Evolutionary conservation across 2,888 invertebrate genomes (phyloP), one percentile per base, ranked within the genome.

Genomic region (Epirrita christyi): DNA sequence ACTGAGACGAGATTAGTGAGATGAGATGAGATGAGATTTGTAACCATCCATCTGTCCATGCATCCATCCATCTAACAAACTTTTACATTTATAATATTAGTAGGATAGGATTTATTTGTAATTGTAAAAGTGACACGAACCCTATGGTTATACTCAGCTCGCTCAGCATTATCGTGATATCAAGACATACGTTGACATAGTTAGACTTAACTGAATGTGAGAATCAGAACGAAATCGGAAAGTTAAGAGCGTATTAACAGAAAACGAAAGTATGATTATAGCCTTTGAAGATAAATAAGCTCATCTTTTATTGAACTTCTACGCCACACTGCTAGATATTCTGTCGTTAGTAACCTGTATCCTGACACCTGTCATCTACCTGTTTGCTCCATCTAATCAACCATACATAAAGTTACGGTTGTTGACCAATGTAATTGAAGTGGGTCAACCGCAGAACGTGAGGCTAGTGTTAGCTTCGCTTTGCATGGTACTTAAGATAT

Each of bases 391-490:
- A 61, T 57, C 57, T 64, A 55, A 64, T 61, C 49, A 52, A 11
- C 52, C 54, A 55, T 43, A 57, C 55, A 60, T 60, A 60, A 57
- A 55, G 55, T 50, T 50, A 63, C 63, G 61, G 70, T 72, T 71
- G 67, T 63, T 63, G 67, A 61, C 51, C 66, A 71, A 76, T 70
- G 76, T 79, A 75, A 80, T 67, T 73, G 72, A 75, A 76, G 75
- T 86, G 75, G 86, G 83, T 80, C 83, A 75, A 74, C 78, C 77
- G 70, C 79, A 75, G 66, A 71, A 80, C 75, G 73, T 21, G 4
- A 70, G 76, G 69, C 68, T 72, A 63, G 64, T 59, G 55, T 59
- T 63, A 47, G 42, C 34, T 42, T 42, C 38, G 32, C 29, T 13
- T 5, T 46, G 41, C 41, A 36, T 46, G 42, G 11, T 36, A 11